Percentiles rank a stretch among this genome's conserved stretches.
Conservation (phyloP, 2,797 vertebrate genomes). For the Hydrolagus colliei region DNA sequence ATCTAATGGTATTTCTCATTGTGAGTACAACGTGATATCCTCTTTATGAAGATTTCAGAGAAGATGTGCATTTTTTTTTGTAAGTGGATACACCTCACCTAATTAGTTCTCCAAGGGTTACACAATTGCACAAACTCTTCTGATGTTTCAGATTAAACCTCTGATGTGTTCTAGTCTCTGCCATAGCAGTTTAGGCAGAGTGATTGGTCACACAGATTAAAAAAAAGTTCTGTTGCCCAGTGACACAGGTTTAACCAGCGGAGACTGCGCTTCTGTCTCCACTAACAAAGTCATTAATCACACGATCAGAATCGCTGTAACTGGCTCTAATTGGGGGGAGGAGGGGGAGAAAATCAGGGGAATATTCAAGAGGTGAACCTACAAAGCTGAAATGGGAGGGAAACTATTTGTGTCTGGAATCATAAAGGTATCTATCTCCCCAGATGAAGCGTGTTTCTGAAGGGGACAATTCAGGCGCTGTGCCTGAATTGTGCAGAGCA, state of each 20-base stretch:
- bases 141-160: conserved; percentile 10
- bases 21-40: not conserved
- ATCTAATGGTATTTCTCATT: not conserved
- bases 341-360: not conserved
- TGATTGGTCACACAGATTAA: not conserved
- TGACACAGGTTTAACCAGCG: conserved; percentile 6
- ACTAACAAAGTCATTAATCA: not conserved
- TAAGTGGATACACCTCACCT: not conserved
- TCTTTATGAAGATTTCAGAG: not conserved
- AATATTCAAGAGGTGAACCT: not conserved
- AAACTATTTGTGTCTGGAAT: not conserved
- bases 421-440: not conserved
- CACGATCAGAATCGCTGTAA: not conserved
- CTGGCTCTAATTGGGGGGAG: not conserved
- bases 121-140: not conserved
- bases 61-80: not conserved
- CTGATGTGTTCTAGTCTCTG: not conserved
- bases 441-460: not conserved
- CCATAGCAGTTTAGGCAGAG: not conserved
- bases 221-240: not conserved
- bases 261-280: not conserved
- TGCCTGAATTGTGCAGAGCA: too few relatives aligned
- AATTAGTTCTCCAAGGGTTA: conserved; percentile 9
- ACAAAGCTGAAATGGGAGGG: not conserved
- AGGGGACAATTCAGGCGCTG: not conserved